Base-by-base conservation (phyloP, 2,797 vertebrate genomes). In the Spondyliosoma cantharus region DNA sequence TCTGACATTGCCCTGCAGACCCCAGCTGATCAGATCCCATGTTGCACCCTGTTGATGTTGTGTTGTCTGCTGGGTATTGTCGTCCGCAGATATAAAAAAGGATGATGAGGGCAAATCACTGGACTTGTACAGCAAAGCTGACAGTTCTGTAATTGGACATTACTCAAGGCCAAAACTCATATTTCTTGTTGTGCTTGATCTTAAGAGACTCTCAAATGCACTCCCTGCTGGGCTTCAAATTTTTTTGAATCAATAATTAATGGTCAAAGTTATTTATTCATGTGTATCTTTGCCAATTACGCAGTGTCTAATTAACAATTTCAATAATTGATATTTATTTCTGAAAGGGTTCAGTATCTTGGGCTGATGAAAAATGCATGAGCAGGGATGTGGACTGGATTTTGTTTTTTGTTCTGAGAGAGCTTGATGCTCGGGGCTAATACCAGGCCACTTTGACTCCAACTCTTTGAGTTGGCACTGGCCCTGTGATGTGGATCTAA, bases 271-370 rank as follows among this genome's bases (percentile, higher is more conserved):
- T 93, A 95, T 94, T 94, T 95, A 95, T 95, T 95, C 92, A 95
- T 95, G 91, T 93, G 79, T 89, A 93, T 95, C 93, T 94, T 94
- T 68, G 79, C 93, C 92, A 94, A 95, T 95, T 95, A 94, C 82
- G 85, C 76, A 84, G 85, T 24, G 68, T 92, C 93, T 95, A 95
- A 95, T 95, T 95, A 95, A 95, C 92, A 93, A 90, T 94, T 95
- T 96, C 94, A 95, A 95, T 95, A 94, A 96, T 95, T 95, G 94
- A 96, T 95, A 95, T 95, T 95, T 93, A 92, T 95, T 95, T 95
- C 93, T 93, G 89, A 95, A 93, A 95, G 93, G 80, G 83, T 84
- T 92, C 71, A 50, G 89, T 93, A 93, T 94, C 91, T 91, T 83
- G 86, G 87, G 89, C 82, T 92, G 85, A 94, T 95, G 90, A 94